A percentile compares a stretch with the other conserved stretches of the same genome.
Conservation (phyloP, 64 coral and sea anemone species). For the Actinia tenebrosa region DNA sequence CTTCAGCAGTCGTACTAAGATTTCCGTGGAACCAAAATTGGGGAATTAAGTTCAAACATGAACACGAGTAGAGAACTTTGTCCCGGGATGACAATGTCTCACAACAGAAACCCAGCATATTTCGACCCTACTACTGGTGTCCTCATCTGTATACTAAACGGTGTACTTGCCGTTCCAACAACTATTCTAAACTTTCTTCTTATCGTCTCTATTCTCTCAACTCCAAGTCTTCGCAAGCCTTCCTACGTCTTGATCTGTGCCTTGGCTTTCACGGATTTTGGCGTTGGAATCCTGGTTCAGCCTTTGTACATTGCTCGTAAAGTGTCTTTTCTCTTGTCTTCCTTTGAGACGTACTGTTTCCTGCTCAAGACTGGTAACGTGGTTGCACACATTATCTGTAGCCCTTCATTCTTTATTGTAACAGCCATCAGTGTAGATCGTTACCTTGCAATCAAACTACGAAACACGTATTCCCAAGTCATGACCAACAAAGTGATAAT, state of each 20-base stretch:
- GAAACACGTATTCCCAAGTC: not conserved
- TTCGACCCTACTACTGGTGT: not conserved
- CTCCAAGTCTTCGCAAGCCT: conserved; percentile 23
- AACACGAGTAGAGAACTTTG: not conserved
- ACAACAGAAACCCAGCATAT: conserved; percentile 5
- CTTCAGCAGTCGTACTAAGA: too few relatives aligned
- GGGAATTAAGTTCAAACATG: not conserved
- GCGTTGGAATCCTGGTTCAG: conserved; percentile 18
- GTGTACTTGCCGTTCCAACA: conserved; percentile 14
- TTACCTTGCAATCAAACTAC: conserved; percentile 25
- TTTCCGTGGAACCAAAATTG: too few relatives aligned
- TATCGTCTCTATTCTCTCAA: conserved; percentile 15
- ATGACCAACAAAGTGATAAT: not conserved
- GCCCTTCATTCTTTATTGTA: conserved; percentile 40
- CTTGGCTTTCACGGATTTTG: too few relatives aligned
- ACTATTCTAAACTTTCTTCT: conserved; percentile 14
- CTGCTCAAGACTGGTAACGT: conserved; percentile 1
- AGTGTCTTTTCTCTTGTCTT: not conserved
- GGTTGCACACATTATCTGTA: conserved; percentile 26
- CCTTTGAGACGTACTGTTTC: not conserved
- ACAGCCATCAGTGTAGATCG: conserved; percentile 49
- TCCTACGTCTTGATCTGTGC: conserved; percentile 13
- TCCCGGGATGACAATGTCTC: conserved; percentile 12
- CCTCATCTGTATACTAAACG: conserved; percentile 24
- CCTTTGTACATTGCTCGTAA: conserved; percentile 40